phyloP scores from a whole-genome alignment of 2,888 invertebrate species.

The Euphydryas editha region DNA sequence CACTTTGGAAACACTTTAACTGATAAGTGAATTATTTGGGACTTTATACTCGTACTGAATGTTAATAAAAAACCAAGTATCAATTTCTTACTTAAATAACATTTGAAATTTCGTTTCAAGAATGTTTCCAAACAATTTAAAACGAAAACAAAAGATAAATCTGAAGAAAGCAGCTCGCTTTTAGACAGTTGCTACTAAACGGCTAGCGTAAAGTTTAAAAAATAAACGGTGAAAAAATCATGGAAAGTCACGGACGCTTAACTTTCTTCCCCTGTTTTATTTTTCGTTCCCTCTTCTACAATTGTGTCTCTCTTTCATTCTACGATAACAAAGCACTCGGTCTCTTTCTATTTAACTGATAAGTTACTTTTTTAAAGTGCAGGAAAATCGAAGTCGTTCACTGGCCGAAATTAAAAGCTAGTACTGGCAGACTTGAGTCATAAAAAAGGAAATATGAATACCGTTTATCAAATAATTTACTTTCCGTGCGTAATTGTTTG shows the following conservation, averaged over 20 bases:
- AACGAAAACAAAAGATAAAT: slow-evolving; percentile 71
- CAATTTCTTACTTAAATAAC: neutral
- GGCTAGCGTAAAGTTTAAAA: slow-evolving; percentile 77
- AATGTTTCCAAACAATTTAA: slow-evolving; percentile 59
- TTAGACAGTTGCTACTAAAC: slow-evolving; percentile 69
- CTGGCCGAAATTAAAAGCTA: slow-evolving; percentile 79
- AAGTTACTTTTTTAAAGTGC: slow-evolving; percentile 82
- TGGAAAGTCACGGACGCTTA: slow-evolving; percentile 84
- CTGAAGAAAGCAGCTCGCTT: slow-evolving; percentile 65
- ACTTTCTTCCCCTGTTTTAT: slow-evolving; percentile 84
- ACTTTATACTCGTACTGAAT: too few relatives aligned
- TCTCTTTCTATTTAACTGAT: slow-evolving; percentile 76
- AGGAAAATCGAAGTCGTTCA: slow-evolving; percentile 79
- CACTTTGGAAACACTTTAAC: too few relatives aligned
- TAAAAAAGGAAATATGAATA: slow-evolving; percentile 76
- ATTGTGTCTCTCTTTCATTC: slow-evolving; percentile 57
- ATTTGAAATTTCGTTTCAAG: slow-evolving; percentile 1
- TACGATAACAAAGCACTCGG: slow-evolving; percentile 52
- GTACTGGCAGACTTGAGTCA: slow-evolving; percentile 78
- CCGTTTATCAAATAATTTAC: slow-evolving; percentile 55
- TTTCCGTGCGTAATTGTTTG: slow-evolving; percentile 32
- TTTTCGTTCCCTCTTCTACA: slow-evolving; percentile 77
- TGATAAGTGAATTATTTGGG: neutral
- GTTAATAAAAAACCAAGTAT: too few relatives aligned
- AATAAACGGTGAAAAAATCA: slow-evolving; percentile 81